Evolutionary conservation across 2,888 invertebrate genomes (phyloP).

Genomic region (Pachliopta kotzebuea): DNA sequence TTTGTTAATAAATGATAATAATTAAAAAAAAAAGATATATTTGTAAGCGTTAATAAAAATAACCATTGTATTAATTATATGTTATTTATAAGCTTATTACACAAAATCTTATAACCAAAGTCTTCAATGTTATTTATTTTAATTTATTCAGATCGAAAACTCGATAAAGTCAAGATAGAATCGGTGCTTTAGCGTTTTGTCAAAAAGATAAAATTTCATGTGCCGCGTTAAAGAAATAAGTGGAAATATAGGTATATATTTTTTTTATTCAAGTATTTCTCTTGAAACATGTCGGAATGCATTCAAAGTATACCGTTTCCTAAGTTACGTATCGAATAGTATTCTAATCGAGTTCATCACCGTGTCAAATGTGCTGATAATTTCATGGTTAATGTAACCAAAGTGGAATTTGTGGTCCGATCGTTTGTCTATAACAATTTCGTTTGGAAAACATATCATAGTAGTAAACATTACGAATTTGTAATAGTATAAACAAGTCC

Average conservation of each 20-base stretch:
- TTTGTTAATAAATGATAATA: not conserved
- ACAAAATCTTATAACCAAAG: slow-evolving; percentile 32
- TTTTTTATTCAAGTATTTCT: not conserved
- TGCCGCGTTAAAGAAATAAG: slow-evolving; percentile 3
- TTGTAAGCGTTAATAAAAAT: not conserved
- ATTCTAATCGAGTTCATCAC: slow-evolving; percentile 10
- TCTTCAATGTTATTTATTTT: slow-evolving; percentile 38
- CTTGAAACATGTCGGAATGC: slow-evolving; percentile 3
- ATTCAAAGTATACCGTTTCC: slow-evolving; percentile 17
- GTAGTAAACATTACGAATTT: not conserved
- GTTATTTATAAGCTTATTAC: slow-evolving; percentile 1
- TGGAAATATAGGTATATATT: slow-evolving; percentile 12
- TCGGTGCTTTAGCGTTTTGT: slow-evolving; percentile 18
- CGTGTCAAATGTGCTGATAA: slow-evolving; percentile 16
- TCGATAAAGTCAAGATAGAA: slow-evolving; percentile 23
- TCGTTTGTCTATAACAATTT: not conserved
- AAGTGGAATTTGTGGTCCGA: slow-evolving; percentile 9
- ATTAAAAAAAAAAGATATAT: not conserved
- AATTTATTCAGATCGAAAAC: slow-evolving; percentile 23
- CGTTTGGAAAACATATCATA: not conserved
- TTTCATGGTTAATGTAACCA: slow-evolving; percentile 16
- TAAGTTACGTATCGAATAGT: slow-evolving; percentile 2
- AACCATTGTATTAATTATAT: not conserved
- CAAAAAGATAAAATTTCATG: slow-evolving; percentile 24
- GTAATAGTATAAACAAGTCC: not conserved